Percentiles rank a stretch among this genome's conserved stretches.
Evolutionary conservation across 2,888 invertebrate genomes (phyloP).

Genomic region (Tubulanus polymorphus): DNA sequence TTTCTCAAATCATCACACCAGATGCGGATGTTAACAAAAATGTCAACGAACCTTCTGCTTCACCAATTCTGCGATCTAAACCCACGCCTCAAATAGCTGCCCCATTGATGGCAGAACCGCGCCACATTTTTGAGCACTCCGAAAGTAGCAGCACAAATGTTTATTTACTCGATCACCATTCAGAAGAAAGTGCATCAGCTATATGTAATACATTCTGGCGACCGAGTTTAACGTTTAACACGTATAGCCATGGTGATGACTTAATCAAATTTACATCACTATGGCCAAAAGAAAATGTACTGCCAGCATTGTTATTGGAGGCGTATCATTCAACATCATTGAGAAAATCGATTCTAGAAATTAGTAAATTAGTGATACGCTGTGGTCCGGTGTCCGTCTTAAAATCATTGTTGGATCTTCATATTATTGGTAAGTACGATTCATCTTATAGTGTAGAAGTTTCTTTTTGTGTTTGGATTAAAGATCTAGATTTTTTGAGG

Average conservation of each 20-base stretch:
- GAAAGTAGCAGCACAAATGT: too few species aligned
- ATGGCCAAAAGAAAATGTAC: slow-evolving; percentile 27
- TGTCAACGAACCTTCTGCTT: too few species aligned
- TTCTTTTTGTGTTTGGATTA: too few species aligned
- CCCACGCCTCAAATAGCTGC: too few species aligned
- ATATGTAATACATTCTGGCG: slow-evolving; percentile 37
- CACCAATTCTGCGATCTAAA: too few species aligned
- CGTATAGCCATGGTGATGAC: slow-evolving; percentile 27
- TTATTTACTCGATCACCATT: too few species aligned
- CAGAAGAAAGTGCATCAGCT: too few species aligned
- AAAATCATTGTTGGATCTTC: slow-evolving; percentile 27
- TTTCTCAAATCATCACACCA: too few species aligned
- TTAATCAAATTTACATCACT: slow-evolving; percentile 27
- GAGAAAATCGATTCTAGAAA: slow-evolving; percentile 28
- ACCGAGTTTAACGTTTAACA: slow-evolving; percentile 29
- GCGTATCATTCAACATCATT: slow-evolving; percentile 22
- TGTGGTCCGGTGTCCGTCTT: slow-evolving; percentile 32
- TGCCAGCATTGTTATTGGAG: slow-evolving; percentile 20
- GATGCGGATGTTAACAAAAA: too few species aligned
- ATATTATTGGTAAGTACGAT: slow-evolving; percentile 32
- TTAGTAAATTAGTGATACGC: slow-evolving; percentile 28
- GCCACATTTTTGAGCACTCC: too few species aligned
- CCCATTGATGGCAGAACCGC: too few species aligned
- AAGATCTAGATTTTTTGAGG: too few species aligned
- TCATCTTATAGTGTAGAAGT: neutral